These are phyloP conservation scores for Lasius fuliginosus DNA, from an alignment of 2,888 invertebrate genomes.

Conservation along the genomic window DNA sequence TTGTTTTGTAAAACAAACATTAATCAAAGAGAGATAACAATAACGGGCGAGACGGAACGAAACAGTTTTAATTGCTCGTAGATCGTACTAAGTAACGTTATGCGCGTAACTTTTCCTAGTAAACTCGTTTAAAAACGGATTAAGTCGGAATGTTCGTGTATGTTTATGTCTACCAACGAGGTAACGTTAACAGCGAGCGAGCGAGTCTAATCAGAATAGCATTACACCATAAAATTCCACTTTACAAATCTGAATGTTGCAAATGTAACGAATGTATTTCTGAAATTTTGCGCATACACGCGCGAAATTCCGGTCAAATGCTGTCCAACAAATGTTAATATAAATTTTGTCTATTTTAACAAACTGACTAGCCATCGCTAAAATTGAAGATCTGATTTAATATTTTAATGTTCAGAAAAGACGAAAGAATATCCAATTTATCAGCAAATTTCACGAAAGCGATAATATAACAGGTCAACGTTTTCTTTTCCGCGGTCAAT, in stretches of 20 bases:
- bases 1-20: conserved; percentile 44
- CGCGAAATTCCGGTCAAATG: not conserved
- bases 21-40: conserved; percentile 44
- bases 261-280: conserved; percentile 63
- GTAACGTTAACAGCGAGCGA: conserved; percentile 65
- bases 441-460: not conserved
- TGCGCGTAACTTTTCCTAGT: conserved; percentile 57
- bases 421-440: not conserved
- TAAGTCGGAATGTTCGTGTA: conserved; percentile 68
- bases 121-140: conserved; percentile 67
- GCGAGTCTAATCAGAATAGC: conserved; percentile 68
- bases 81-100: conserved; percentile 45
- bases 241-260: conserved; percentile 61
- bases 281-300: conserved; percentile 42
- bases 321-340: not conserved
- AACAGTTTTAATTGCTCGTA: conserved; percentile 51
- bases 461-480: not conserved
- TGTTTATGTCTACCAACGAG: conserved; percentile 64
- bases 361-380: not conserved
- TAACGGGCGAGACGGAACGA: conserved; percentile 42
- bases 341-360: not conserved
- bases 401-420: not conserved
- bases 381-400: not conserved
- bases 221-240: conserved; percentile 71
- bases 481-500: not conserved